These are phyloP conservation scores for Pseudococcus longispinus DNA, from an alignment of 2,888 invertebrate genomes.

Conservation along the genomic window DNA sequence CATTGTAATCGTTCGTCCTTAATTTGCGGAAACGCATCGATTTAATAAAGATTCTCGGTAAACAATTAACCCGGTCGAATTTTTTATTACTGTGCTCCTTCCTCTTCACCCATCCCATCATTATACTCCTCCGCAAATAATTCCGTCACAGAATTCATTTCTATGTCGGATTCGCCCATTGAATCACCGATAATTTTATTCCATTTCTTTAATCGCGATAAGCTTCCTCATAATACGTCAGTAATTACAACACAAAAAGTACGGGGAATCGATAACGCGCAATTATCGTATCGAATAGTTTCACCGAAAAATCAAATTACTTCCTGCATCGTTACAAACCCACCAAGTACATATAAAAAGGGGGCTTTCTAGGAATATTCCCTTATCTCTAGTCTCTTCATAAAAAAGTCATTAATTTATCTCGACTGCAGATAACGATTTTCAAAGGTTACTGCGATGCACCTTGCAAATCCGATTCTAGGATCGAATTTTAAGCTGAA, in stretches of 20 bases:
- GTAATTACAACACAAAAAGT: neutral
- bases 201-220: neutral
- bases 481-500: neutral
- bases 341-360: neutral
- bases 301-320: neutral
- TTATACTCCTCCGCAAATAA: neutral
- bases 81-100: neutral
- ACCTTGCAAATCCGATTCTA: neutral
- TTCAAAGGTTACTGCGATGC: neutral
- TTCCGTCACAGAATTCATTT: too few relatives aligned
- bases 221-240: neutral
- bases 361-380: neutral
- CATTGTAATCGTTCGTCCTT: neutral
- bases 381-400: neutral
- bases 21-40: slow-evolving; percentile 22
- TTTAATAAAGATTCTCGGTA: neutral
- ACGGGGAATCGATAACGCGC: neutral
- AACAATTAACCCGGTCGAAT: neutral
- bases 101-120: neutral
- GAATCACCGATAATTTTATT: neutral
- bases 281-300: neutral
- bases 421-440: neutral
- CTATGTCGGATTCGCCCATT: neutral
- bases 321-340: neutral
- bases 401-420: neutral